These are phyloP conservation scores for Tuberolachnus salignus DNA, from an alignment of 2,888 invertebrate species.

Conservation along the genomic window DNA sequence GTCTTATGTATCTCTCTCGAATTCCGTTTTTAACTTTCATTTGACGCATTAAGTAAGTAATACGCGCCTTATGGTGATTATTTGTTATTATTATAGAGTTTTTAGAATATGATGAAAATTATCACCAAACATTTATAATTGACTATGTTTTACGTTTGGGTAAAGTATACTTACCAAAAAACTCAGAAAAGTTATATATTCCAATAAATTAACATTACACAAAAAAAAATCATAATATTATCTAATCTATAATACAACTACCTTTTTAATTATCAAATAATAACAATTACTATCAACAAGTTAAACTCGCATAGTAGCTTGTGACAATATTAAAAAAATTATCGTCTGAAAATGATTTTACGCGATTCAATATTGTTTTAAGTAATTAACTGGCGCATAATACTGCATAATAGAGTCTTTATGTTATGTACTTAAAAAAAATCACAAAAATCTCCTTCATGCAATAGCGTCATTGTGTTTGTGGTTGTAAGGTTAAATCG, in stretches of 20 bases:
- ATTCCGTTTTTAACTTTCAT: not conserved
- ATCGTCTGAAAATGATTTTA: conserved; percentile 16
- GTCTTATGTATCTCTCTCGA: not conserved
- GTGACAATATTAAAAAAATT: conserved; percentile 16
- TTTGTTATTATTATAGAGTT: not conserved
- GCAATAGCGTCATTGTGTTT: conserved; percentile 32
- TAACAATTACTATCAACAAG: conserved; percentile 30
- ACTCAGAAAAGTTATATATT: not conserved
- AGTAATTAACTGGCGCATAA: conserved; percentile 37
- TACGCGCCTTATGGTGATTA: not conserved
- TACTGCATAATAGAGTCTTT: conserved; percentile 27
- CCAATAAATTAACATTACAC: not conserved
- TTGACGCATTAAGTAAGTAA: not conserved
- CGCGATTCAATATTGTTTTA: conserved; percentile 22
- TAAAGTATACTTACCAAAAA: too few relatives aligned
- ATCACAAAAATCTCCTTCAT: conserved; percentile 10
- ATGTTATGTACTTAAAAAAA: conserved; percentile 36
- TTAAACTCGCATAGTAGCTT: conserved; percentile 16
- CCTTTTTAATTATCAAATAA: not conserved
- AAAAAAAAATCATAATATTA: not conserved
- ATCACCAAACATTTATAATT: too few relatives aligned
- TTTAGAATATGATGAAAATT: too few relatives aligned
- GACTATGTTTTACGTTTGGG: too few relatives aligned
- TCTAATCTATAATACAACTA: too few relatives aligned
- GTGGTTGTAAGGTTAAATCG: conserved; percentile 14